Evolutionary conservation across 2,888 invertebrate genomes (phyloP).

Genomic region (Aleiodes leptofemur): DNA sequence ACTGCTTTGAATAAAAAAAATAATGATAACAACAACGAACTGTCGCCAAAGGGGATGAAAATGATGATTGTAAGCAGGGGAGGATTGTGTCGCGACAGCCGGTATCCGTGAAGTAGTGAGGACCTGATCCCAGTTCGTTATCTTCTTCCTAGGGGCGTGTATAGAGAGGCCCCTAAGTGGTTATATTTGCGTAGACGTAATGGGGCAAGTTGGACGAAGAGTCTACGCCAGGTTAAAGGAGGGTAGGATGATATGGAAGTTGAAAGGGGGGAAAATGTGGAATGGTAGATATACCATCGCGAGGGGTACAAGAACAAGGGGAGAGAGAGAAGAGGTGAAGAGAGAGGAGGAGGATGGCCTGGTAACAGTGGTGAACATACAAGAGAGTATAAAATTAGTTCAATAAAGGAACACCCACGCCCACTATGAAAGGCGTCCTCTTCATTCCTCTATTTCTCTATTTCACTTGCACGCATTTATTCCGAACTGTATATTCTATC

Average conservation of each 20-base stretch:
- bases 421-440: slow-evolving; percentile 57
- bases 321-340: slow-evolving; percentile 34
- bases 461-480: slow-evolving; percentile 40
- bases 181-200: slow-evolving; percentile 69
- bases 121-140: slow-evolving; percentile 57
- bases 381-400: slow-evolving; percentile 68
- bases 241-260: slow-evolving; percentile 38
- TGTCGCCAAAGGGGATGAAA: slow-evolving; percentile 39
- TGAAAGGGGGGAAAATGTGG: slow-evolving; percentile 39
- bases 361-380: slow-evolving; percentile 59
- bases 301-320: slow-evolving; percentile 8
- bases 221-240: slow-evolving; percentile 36
- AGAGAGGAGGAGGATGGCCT: slow-evolving; percentile 24
- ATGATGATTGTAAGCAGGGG: slow-evolving; percentile 39
- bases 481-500: slow-evolving; percentile 33
- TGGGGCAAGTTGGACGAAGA: slow-evolving; percentile 66
- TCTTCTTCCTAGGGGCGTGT: slow-evolving; percentile 55
- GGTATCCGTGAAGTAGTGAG: slow-evolving; percentile 39
- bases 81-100: slow-evolving; percentile 39
- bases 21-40: background rate
- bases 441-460: slow-evolving; percentile 38
- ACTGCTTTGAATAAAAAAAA: background rate
- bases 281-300: background rate
- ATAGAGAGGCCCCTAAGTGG: slow-evolving; percentile 63
- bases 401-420: slow-evolving; percentile 71